Evolutionary conservation across 2,113 vertebrate species (phyloP).

Genomic region (Grammomys dolichurus): DNA sequence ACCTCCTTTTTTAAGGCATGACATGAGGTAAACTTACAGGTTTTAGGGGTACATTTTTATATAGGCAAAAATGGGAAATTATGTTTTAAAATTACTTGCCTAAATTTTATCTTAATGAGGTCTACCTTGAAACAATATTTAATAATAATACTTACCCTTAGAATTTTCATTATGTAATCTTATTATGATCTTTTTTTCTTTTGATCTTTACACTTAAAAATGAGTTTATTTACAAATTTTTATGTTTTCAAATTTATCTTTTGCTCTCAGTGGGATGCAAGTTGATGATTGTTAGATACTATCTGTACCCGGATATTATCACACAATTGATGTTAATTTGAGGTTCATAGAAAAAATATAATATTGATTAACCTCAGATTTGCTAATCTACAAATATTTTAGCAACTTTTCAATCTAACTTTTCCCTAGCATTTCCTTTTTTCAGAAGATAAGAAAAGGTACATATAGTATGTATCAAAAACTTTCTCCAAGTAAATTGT

Average conservation of each 20-base stretch:
- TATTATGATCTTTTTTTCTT: not conserved
- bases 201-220: not conserved
- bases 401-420: not conserved
- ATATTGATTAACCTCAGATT: not conserved
- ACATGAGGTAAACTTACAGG: not conserved
- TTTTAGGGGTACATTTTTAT: not conserved
- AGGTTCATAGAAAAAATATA: not conserved
- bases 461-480: not conserved
- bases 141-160: not conserved
- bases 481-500: not conserved
- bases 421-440: not conserved
- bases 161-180: not conserved
- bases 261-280: not conserved
- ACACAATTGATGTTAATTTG: not conserved
- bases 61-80: not conserved
- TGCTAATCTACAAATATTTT: slow-evolving; percentile 3
- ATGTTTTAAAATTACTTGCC: not conserved
- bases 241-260: not conserved
- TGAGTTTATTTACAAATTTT: not conserved
- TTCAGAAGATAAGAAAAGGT: not conserved
- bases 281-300: not conserved
- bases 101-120: not conserved
- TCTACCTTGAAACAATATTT: not conserved
- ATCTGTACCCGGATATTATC: not conserved
- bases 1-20: not conserved